These are phyloP conservation scores for Anhinga rufa DNA, from an alignment of 2,113 vertebrate species.

Conservation along the genomic window DNA sequence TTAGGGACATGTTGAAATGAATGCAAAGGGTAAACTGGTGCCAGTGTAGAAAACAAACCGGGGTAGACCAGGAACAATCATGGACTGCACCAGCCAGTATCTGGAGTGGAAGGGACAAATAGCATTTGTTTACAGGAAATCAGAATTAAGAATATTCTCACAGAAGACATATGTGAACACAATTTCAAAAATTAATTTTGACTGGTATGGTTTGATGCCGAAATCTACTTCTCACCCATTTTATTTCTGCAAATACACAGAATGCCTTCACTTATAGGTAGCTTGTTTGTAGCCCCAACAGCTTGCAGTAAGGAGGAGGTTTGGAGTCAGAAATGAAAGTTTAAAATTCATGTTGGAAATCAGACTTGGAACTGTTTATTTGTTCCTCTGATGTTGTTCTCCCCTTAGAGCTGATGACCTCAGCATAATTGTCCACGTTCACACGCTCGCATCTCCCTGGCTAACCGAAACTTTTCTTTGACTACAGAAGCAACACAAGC, in stretches of 20 bases:
- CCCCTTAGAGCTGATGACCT: not conserved
- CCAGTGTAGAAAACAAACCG: not conserved
- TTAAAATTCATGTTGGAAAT: not conserved
- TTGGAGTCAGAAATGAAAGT: not conserved
- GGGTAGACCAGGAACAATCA: not conserved
- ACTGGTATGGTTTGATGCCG: not conserved
- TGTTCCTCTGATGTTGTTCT: not conserved
- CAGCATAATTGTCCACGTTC: not conserved
- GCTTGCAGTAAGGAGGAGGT: not conserved
- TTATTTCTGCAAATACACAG: not conserved
- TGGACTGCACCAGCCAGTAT: not conserved
- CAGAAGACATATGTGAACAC: not conserved
- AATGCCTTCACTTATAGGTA: not conserved
- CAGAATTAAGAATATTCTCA: not conserved
- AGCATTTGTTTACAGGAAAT: not conserved
- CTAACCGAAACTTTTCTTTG: not conserved
- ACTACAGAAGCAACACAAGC: not conserved
- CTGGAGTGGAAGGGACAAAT: not conserved
- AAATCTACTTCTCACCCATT: not conserved
- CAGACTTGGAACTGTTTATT: not conserved
- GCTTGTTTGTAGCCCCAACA: not conserved
- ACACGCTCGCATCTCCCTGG: not conserved
- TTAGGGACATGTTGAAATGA: not conserved
- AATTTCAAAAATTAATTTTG: not conserved
- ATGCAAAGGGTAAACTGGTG: not conserved